These are phyloP conservation scores for Coranthus polyacanthus DNA, from an alignment of 2,797 vertebrate genomes.

Conservation along the genomic window DNA sequence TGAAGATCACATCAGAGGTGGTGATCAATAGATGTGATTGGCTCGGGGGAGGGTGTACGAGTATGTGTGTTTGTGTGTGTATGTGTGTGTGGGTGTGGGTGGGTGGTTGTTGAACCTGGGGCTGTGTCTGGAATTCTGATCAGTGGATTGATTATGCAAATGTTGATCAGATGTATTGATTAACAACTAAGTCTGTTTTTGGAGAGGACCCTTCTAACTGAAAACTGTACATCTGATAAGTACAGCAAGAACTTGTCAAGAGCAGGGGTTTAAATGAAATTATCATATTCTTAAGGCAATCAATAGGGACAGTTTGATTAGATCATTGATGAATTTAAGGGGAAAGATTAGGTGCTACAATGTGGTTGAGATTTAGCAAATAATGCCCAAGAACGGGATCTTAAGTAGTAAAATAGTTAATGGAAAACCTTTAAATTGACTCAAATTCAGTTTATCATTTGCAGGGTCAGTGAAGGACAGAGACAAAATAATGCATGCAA, in stretches of 20 bases:
- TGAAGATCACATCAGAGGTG: constrained; percentile 80
- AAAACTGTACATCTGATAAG: constrained; percentile 36
- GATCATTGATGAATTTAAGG: neutral
- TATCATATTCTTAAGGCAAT: neutral
- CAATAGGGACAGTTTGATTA: neutral
- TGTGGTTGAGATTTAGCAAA: constrained; percentile 3
- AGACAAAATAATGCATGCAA: neutral
- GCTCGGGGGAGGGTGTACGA: constrained; percentile 51
- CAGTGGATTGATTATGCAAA: constrained; percentile 77
- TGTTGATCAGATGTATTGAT: constrained; percentile 80
- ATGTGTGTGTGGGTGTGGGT: constrained; percentile 27
- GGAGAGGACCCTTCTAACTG: constrained; percentile 29
- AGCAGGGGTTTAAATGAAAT: constrained; percentile 18
- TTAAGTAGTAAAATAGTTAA: neutral
- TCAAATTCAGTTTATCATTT: neutral
- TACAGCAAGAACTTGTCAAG: constrained; percentile 19
- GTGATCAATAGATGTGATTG: constrained; percentile 83
- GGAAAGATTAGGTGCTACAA: too few species aligned
- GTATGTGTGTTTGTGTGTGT: constrained; percentile 27
- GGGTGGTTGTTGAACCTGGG: constrained; percentile 50
- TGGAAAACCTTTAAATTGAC: too few species aligned
- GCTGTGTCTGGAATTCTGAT: constrained; percentile 80
- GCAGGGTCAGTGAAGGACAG: constrained; percentile 1
- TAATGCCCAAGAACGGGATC: neutral
- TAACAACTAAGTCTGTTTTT: constrained; percentile 65